Evolutionary conservation across 2,113 vertebrate species (phyloP).

Genomic region (Sinocyclocheilus maitianheensis): DNA sequence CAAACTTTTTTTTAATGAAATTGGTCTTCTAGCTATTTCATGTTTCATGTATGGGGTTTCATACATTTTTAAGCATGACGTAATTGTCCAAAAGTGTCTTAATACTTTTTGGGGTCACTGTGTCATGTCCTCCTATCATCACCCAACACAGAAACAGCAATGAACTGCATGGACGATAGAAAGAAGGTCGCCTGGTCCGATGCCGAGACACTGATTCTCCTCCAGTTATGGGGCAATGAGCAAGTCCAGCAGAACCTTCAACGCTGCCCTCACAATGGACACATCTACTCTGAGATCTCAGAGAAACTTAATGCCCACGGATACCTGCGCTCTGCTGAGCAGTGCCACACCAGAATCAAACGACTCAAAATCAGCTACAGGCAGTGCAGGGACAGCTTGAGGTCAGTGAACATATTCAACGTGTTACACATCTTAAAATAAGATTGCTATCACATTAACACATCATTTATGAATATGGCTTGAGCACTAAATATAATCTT

Average conservation of each 20-base stretch:
- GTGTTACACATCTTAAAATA: background rate
- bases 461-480: background rate
- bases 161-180: slow-evolving; percentile 66
- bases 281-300: slow-evolving; percentile 70
- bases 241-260: slow-evolving; percentile 69
- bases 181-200: slow-evolving; percentile 75
- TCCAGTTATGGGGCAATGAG: slow-evolving; percentile 73
- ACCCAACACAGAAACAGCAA: slow-evolving; percentile 57
- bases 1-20: background rate
- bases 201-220: slow-evolving; percentile 73
- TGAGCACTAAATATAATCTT: background rate
- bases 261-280: slow-evolving; percentile 70
- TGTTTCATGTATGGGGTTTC: background rate
- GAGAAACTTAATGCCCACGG: slow-evolving; percentile 66
- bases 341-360: slow-evolving; percentile 77
- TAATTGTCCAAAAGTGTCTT: background rate
- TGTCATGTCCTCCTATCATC: background rate
- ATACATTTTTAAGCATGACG: background rate
- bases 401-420: slow-evolving; percentile 45
- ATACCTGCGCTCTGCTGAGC: slow-evolving; percentile 67
- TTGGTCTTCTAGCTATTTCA: background rate
- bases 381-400: slow-evolving; percentile 70
- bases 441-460: background rate
- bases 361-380: slow-evolving; percentile 71
- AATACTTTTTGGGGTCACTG: background rate